Base-by-base conservation (phyloP, 1,140 invertebrate species). In the Bombus soroeensis region DNA sequence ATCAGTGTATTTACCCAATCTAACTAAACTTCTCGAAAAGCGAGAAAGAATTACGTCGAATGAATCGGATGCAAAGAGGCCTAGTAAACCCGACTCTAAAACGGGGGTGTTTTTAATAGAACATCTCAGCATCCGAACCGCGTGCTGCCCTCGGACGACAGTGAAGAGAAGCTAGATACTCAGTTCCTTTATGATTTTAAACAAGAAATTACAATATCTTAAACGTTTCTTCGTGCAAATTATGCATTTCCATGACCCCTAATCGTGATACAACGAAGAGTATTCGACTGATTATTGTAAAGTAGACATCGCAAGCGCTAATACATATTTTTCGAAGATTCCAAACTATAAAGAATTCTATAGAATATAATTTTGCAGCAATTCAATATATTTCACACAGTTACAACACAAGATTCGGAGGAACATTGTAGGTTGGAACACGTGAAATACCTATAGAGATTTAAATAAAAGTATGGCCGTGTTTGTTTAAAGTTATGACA, bases 61-160 rank as follows among this genome's bases (percentile, higher is more conserved):
- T 73, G 59, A 64, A 72, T 85, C 32, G 43, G 47, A 43, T 8
- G 6, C 5, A 28, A 64, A 25, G 28, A 62, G 57, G 57, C 32
- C 32, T 28, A 53, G 53, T 39, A 73, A 64, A 70, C 9, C 57
- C 39, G 25, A 72, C 37, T 75, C 18, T 71, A 32, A 64, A 57
- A 53, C n/a, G 64, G 34, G 82, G 74, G 41, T 71, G 32, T 28
- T 70, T 87, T 85, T 85, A 88, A 88, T 81, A 59, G 86, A 47
- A 39, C 76, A 73, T 84, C 72, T 88, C 82, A 64, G 75, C 85
- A 90, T 86, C 79, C 41, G 39, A 84, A 85, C 86, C 84, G 37
- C 37, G 92, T 92, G 92, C 92, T 92, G 92, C 92, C 92, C 86
- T 92, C 92, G 81, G 90, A 92, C 92, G 92, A 90, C 83, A 59